phyloP scores from a whole-genome alignment of 2,888 invertebrate genomes.

The Euzophera pinguis region DNA sequence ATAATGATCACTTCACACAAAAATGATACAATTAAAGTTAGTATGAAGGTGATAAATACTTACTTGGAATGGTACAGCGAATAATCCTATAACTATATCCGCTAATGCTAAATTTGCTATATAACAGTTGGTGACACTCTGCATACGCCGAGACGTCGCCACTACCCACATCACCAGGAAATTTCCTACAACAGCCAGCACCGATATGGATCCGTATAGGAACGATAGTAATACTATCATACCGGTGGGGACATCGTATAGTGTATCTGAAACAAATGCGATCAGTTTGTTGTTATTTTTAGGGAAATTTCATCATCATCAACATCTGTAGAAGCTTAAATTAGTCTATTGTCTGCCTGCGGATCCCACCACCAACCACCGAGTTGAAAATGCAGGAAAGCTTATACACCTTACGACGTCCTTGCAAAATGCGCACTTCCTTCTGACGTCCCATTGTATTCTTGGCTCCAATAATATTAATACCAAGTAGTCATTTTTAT shows the following conservation, averaged over 20 bases:
- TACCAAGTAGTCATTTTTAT: too few species aligned
- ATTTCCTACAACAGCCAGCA: conserved; percentile 90
- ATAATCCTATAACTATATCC: conserved; percentile 91
- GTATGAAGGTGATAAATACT: conserved; percentile 24
- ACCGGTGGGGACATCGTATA: conserved; percentile 87
- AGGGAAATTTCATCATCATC: too few species aligned
- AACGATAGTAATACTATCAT: conserved; percentile 87
- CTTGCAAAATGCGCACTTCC: too few species aligned
- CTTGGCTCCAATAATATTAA: too few species aligned
- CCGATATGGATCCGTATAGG: conserved; percentile 90
- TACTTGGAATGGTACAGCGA: conserved; percentile 89
- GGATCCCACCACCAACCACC: too few species aligned
- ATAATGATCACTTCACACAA: too few species aligned
- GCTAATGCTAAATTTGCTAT: conserved; percentile 92
- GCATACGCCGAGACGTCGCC: conserved; percentile 87
- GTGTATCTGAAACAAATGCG: conserved; percentile 69
- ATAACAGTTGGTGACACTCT: conserved; percentile 91
- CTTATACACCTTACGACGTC: too few species aligned
- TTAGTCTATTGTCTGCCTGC: too few species aligned
- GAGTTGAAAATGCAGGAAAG: too few species aligned
- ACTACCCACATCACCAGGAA: conserved; percentile 92
- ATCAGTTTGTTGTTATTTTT: too few species aligned
- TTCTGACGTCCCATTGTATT: too few species aligned
- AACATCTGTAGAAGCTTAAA: too few species aligned
- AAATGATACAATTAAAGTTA: not conserved